A percentile compares a stretch with the other conserved stretches of the same genome.
Conservation (phyloP, 1,140 invertebrate species). For the Hyposmocoma kahamanoa region DNA sequence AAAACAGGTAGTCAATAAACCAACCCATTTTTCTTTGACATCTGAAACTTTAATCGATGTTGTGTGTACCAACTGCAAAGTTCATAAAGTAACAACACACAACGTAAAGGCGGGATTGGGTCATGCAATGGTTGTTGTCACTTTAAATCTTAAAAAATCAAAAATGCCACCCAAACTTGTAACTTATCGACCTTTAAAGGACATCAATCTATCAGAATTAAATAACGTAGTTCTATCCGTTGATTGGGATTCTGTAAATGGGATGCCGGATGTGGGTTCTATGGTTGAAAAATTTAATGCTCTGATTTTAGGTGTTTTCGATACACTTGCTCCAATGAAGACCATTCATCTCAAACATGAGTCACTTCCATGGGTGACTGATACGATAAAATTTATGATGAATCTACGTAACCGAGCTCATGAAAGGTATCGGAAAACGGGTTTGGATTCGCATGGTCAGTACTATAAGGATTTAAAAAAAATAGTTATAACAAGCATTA, state of each 20-base stretch:
- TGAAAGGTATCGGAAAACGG: not conserved
- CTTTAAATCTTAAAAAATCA: not conserved
- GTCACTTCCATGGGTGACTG: constrained; percentile 6
- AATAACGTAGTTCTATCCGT: not conserved
- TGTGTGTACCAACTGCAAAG: constrained; percentile 1
- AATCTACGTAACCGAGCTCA: not conserved
- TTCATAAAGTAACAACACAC: not conserved
- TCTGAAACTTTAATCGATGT: constrained; percentile 2
- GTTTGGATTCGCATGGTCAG: not conserved
- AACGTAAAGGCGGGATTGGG: not conserved
- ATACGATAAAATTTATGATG: constrained; percentile 10
- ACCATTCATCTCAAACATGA: not conserved
- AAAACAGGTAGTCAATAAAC: constrained; percentile 4
- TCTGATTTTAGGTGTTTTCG: not conserved
- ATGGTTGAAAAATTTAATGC: not conserved
- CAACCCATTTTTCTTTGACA: constrained; percentile 1
- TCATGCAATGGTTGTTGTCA: constrained; percentile 1
- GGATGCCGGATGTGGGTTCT: not conserved
- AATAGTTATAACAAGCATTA: not conserved
- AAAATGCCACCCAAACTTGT: not conserved
- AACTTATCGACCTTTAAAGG: constrained; percentile 1
- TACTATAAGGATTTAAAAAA: constrained; percentile 3
- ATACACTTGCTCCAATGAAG: constrained; percentile 11
- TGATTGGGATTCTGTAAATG: constrained; percentile 3
- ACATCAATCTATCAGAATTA: constrained; percentile 4